Base-by-base conservation (phyloP, 2,888 invertebrate genomes). In the Mythimna vitellina region DNA sequence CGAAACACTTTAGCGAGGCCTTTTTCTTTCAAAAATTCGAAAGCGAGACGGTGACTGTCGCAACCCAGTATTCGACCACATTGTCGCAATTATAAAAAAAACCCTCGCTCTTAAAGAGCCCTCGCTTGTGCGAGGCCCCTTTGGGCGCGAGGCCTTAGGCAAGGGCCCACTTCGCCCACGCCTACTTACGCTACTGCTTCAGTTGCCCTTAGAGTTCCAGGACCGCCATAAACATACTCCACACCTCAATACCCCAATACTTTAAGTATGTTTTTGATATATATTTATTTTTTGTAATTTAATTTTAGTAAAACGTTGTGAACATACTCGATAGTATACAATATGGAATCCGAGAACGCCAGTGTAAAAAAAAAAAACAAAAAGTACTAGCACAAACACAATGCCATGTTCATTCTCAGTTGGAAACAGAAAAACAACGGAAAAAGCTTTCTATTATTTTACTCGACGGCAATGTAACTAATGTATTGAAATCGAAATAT, bases 361-460 rank as follows among this genome's bases (percentile, higher is more conserved):
- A 56, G 67, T 49, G 56, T 58, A 22, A 56, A 22, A 46, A 7
- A 65, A 69, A 82, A 78, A 42, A 53, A 20, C 7, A 4, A 35
- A 78, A 62, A 60, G 5, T 57, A 65, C 25, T 64, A 72, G 73
- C 51, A 73, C 56, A 46, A 70, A 73, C 49, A 79, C 61, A 70
- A 73, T 69, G 56, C 58, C 38, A 29, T 61, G 42, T 73, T 79
- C 49, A 79, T 78, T 61, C 53, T 69, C 65, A 62, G 65, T 67
- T 71, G 42, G 82, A 42, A 64, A 81, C 62, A 61, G 82, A 67
- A 78, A 70, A 81, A 51, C n/a, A 65, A 68, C 49, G 51, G 29
- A 65, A 68, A 77, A 82, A 73, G 42, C 64, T 79, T 79, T 79
- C 80, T 73, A 69, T 83, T 83, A 80, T 80, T 79, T 79, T 73